Evolutionary conservation across 2,888 invertebrate species (phyloP).

Genomic region (Loripinus fragilis): DNA sequence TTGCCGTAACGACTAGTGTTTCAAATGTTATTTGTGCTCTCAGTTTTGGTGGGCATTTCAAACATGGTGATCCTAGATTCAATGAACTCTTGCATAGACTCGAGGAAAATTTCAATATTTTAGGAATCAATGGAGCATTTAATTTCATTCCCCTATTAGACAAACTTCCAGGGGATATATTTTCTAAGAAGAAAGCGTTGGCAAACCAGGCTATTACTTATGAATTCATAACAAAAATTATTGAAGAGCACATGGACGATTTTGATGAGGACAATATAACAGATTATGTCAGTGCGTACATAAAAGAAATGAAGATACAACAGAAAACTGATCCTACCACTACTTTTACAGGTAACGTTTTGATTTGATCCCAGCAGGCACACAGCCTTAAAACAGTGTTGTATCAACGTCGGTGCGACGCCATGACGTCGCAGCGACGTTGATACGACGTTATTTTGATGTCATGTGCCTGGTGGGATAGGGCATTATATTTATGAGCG

Average conservation of each 20-base stretch:
- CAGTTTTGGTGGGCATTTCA: constrained; percentile 31
- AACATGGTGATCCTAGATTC: constrained; percentile 36
- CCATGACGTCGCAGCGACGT: no score
- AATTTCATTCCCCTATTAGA: background rate
- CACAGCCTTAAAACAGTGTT: no score
- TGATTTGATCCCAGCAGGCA: no score
- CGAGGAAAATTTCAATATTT: no score
- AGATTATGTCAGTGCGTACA: constrained; percentile 22
- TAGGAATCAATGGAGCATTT: no score
- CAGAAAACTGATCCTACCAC: no score
- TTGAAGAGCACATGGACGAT: constrained; percentile 16
- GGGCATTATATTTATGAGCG: no score
- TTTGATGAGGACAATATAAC: constrained; percentile 16
- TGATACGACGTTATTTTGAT: no score
- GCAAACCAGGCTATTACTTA: constrained; percentile 14
- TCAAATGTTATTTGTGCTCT: constrained; percentile 41
- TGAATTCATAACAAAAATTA: background rate
- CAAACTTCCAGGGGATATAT: constrained; percentile 22
- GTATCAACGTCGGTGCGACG: no score
- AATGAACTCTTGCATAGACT: no score
- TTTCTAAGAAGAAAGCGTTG: constrained; percentile 3
- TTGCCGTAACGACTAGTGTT: constrained; percentile 16
- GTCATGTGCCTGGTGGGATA: no score
- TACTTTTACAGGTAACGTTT: no score
- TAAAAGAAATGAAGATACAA: background rate